phyloP scores from a whole-genome alignment of 2,113 vertebrate species.

The Ailurus styani region DNA sequence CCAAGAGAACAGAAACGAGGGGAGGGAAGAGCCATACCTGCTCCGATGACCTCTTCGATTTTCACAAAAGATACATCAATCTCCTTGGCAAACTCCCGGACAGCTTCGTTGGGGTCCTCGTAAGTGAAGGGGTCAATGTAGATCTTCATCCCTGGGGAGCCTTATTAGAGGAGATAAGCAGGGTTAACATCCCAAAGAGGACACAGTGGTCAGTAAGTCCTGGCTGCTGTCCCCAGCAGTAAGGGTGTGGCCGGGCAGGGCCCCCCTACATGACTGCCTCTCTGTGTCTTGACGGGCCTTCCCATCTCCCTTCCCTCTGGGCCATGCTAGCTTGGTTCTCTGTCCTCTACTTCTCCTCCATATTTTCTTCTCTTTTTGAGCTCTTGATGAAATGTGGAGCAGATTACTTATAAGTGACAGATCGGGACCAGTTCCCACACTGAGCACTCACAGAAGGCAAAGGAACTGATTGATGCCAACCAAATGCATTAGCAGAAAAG shows the following conservation, averaged over 20 bases:
- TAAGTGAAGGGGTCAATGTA: slow-evolving; percentile 99
- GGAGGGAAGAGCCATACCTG: slow-evolving; percentile 86
- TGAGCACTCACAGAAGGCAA: slow-evolving; percentile 58
- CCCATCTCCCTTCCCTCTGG: neutral
- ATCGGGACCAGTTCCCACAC: slow-evolving; percentile 67
- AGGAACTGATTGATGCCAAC: slow-evolving; percentile 75
- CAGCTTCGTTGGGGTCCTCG: slow-evolving; percentile 97
- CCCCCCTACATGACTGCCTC: neutral
- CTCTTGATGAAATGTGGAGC: slow-evolving; percentile 66
- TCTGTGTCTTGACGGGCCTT: neutral
- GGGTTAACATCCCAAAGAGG: slow-evolving; percentile 55
- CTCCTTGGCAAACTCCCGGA: slow-evolving; percentile 98
- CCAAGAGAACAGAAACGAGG: neutral
- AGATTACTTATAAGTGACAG: slow-evolving; percentile 78
- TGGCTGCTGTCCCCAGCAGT: neutral
- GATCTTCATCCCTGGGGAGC: slow-evolving; percentile 99
- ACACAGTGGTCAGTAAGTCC: slow-evolving; percentile 7
- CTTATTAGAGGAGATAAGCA: slow-evolving; percentile 79
- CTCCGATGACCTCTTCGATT: slow-evolving; percentile 99
- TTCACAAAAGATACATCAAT: slow-evolving; percentile 99
- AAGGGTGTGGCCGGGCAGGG: too few relatives aligned
- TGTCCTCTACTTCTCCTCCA: slow-evolving; percentile 34
- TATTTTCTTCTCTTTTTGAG: slow-evolving; percentile 50
- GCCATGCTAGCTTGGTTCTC: neutral
- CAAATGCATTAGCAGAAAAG: slow-evolving; percentile 79